phyloP scores from a whole-genome alignment of 1,140 invertebrate genomes.

The Arion vulgaris region DNA sequence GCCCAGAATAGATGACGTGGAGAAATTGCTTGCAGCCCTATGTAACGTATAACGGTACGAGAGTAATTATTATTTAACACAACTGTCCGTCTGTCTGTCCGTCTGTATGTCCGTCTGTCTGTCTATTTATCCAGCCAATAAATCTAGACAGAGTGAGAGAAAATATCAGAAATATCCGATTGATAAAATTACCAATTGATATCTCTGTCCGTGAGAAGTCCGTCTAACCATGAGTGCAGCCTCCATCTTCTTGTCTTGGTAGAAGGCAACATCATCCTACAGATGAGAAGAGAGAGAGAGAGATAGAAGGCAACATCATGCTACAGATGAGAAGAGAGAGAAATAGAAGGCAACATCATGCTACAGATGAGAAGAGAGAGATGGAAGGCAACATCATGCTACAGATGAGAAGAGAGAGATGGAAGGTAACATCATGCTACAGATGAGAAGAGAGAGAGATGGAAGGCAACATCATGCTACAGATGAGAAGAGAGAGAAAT shows the following conservation, averaged over 20 bases:
- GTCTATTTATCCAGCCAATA: too few relatives aligned
- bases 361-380: background rate
- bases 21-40: too few relatives aligned
- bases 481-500: background rate
- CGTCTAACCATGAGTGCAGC: background rate
- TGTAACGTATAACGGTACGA: too few relatives aligned
- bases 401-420: background rate
- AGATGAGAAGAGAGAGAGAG: background rate
- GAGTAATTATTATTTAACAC: too few relatives aligned
- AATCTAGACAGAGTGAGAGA: background rate
- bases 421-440: background rate
- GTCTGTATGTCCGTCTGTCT: too few relatives aligned
- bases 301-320: slow-evolving; percentile 2
- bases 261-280: background rate
- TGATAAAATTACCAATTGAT: background rate
- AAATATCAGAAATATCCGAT: background rate
- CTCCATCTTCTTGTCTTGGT: background rate
- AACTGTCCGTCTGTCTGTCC: too few relatives aligned
- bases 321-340: background rate
- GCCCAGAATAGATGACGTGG: too few relatives aligned
- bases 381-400: background rate
- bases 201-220: background rate
- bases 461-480: background rate
- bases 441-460: background rate
- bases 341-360: background rate